These are phyloP conservation scores for Oxyruncus cristatus DNA, from an alignment of 2,113 vertebrate genomes.

Conservation along the genomic window DNA sequence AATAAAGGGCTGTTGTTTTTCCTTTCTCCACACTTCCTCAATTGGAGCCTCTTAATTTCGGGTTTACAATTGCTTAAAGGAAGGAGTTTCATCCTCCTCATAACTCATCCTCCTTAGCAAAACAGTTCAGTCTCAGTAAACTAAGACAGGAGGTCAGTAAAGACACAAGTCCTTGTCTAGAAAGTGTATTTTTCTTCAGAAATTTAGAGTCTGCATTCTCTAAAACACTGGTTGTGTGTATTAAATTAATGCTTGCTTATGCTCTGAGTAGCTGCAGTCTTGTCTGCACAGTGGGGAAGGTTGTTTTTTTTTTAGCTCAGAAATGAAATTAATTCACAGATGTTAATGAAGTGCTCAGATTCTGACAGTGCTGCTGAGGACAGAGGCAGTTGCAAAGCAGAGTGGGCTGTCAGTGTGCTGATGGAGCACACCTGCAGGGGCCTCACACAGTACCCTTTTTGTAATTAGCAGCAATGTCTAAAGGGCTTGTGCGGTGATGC, in stretches of 20 bases:
- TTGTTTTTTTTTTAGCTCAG: neutral
- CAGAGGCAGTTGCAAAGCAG: neutral
- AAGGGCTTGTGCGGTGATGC: neutral
- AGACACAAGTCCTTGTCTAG: no score
- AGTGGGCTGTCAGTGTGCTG: neutral
- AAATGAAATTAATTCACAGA: neutral
- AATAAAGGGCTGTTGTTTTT: no score
- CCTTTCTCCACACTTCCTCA: no score
- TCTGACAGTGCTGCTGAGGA: neutral
- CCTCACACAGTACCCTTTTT: accelerated
- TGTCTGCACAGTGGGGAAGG: neutral
- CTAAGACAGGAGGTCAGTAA: neutral
- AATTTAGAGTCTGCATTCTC: neutral
- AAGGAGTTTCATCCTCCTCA: no score
- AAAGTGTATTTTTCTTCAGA: neutral
- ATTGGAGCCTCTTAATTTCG: no score
- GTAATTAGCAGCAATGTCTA: neutral
- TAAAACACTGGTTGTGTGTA: neutral
- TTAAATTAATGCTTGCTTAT: neutral
- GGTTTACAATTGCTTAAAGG: no score
- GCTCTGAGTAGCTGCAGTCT: neutral
- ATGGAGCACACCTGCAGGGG: neutral
- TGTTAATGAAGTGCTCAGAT: neutral
- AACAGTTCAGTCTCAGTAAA: no score
- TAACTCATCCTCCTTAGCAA: no score